Percentiles rank a stretch among this genome's conserved stretches.
Evolutionary conservation across 1,140 invertebrate genomes (phyloP).

Genomic region (Pseudomyrmex pallidus): DNA sequence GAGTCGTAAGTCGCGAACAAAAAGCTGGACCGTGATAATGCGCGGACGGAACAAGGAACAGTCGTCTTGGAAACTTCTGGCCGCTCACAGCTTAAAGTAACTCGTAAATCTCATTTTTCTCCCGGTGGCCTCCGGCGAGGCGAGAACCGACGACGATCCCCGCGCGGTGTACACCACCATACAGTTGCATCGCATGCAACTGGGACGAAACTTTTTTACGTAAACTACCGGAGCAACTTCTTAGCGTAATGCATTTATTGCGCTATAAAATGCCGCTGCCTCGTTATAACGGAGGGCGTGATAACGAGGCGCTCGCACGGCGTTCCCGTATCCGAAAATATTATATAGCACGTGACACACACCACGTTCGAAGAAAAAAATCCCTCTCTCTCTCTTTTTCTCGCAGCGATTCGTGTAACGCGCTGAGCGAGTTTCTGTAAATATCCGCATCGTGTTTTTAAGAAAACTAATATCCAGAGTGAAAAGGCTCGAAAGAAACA

Average conservation of each 20-base stretch:
- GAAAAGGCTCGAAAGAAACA: not conserved
- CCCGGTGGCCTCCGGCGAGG: slow-evolving; percentile 27
- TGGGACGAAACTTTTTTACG: slow-evolving; percentile 78
- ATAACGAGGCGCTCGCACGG: slow-evolving; percentile 47
- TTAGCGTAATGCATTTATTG: slow-evolving; percentile 79
- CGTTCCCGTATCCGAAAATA: slow-evolving; percentile 49
- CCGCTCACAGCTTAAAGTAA: slow-evolving; percentile 80
- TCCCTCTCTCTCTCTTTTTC: no score
- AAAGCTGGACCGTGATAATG: slow-evolving; percentile 73
- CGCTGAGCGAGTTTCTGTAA: not conserved
- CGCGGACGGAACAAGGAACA: slow-evolving; percentile 72
- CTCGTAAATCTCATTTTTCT: slow-evolving; percentile 82
- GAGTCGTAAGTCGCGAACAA: slow-evolving; percentile 68
- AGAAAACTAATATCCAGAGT: not conserved
- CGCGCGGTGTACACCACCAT: not conserved
- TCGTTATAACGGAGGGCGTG: slow-evolving; percentile 14
- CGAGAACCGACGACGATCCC: slow-evolving; percentile 2
- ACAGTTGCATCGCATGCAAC: slow-evolving; percentile 59
- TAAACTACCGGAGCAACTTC: slow-evolving; percentile 54
- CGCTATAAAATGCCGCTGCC: slow-evolving; percentile 61
- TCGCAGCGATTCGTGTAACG: no score
- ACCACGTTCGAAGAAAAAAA: no score
- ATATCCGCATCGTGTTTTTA: not conserved
- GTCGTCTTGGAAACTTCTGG: slow-evolving; percentile 79
- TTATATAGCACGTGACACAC: not conserved